These are phyloP conservation scores for Drosophila meridiana DNA, from an alignment of 2,888 invertebrate species.

Conservation along the genomic window DNA sequence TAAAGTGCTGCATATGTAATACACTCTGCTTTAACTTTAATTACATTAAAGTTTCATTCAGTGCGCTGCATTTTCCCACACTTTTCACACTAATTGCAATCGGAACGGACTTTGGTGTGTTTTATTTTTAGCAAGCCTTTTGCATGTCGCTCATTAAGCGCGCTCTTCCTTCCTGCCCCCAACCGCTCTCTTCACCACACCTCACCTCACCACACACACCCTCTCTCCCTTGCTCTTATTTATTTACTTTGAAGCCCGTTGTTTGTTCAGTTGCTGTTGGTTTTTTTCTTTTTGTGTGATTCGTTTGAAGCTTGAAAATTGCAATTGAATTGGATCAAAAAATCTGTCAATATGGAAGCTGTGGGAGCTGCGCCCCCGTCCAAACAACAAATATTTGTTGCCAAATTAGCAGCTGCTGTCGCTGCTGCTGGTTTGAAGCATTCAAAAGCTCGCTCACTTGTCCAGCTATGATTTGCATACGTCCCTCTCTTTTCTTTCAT, in stretches of 20 bases:
- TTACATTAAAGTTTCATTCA: background rate
- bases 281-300: background rate
- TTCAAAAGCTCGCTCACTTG: constrained; percentile 29
- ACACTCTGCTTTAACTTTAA: background rate
- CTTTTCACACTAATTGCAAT: constrained; percentile 58
- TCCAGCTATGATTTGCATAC: constrained; percentile 23
- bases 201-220: background rate
- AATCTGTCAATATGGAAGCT: constrained; percentile 11
- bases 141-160: constrained; percentile 6
- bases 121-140: constrained; percentile 27
- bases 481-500: constrained; percentile 6
- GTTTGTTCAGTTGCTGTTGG: constrained; percentile 35
- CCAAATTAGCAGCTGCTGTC: constrained; percentile 37
- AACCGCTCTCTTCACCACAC: background rate
- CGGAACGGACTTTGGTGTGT: constrained; percentile 19
- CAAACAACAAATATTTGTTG: constrained; percentile 28
- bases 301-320: constrained; percentile 38
- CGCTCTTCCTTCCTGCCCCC: background rate
- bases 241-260: constrained; percentile 40
- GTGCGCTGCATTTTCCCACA: constrained; percentile 13
- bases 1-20: background rate
- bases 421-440: constrained; percentile 25
- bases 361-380: constrained; percentile 5
- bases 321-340: constrained; percentile 26
- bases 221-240: constrained; percentile 24